Percentiles rank a stretch among this genome's conserved stretches.
phyloP scores from a whole-genome alignment of 2,888 invertebrate species.

The Tetragnatha montana region DNA sequence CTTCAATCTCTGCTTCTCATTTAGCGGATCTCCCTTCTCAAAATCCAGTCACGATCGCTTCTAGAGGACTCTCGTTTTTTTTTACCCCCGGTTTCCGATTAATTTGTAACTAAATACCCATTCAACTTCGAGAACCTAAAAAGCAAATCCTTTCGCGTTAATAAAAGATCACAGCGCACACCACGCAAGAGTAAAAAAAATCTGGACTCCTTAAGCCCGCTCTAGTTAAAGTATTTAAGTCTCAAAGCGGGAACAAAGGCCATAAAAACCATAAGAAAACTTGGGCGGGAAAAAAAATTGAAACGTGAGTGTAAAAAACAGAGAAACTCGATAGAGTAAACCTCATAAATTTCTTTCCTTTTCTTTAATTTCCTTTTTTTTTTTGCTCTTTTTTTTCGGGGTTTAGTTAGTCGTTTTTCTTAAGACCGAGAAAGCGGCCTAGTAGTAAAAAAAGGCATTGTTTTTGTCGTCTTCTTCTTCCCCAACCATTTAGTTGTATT shows the following conservation, averaged over 20 bases:
- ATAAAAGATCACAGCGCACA: neutral
- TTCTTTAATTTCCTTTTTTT: constrained; percentile 17
- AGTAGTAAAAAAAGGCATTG: constrained; percentile 2
- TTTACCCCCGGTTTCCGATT: neutral
- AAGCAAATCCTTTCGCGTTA: neutral
- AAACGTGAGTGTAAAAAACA: constrained; percentile 13
- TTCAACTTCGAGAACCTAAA: neutral
- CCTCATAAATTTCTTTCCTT: constrained; percentile 48
- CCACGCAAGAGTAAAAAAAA: neutral
- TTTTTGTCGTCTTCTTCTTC: constrained; percentile 14
- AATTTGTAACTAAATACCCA: neutral
- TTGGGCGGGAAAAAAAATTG: neutral
- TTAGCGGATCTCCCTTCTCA: neutral
- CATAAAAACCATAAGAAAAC: constrained; percentile 17
- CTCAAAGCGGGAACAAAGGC: neutral
- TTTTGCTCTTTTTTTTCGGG: neutral
- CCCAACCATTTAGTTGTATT: no score
- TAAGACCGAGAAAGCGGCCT: neutral
- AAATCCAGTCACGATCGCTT: neutral
- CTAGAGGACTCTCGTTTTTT: neutral
- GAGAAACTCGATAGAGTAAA: constrained; percentile 27
- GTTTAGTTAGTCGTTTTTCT: neutral
- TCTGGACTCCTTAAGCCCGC: neutral
- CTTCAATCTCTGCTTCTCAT: neutral
- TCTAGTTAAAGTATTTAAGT: neutral